Evolutionary conservation across 2,797 vertebrate genomes (phyloP), one percentile per base, ranked within the genome.

Genomic region (Tiaroga cobitis): DNA sequence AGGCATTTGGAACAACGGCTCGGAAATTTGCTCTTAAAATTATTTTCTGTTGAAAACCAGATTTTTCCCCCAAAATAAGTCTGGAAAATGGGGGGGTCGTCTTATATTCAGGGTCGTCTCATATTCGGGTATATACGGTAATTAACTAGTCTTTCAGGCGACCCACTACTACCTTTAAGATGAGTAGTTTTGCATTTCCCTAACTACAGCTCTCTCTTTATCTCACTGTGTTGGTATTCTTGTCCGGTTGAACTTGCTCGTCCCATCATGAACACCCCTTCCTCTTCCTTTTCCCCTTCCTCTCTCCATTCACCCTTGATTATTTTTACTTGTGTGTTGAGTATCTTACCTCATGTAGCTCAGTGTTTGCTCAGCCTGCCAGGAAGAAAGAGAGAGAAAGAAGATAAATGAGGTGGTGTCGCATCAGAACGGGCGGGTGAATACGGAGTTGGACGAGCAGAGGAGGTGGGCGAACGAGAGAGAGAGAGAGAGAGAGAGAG

Each of bases 391-490:
- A 39, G 63, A 69, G 67, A 34, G 34, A 19, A 19, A 54, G 82
- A 54, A 83, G 83, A 85, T 92, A 92, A 92, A 92, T 92, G 92
- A 82, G 80, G 70, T 72, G 76, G 39, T 79, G 91, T 92, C 92
- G 92, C 91, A 92, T 37, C 63, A 21, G 49, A 74, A 43, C 3
- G 65, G 76, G 43, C 24, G 86, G 81, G 83, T 85, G 83, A 73
- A 72, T 54, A 73, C 24, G 10, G 77, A 85, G 76, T 29, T 41
- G 93, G 75, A 61, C 81, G 61, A 80, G 77, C 59, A 26, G 81
- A 68, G 63, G 73, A 59, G 34, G 41, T 39, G 79, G 59, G 61
- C 67, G 68, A 75, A 69, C 43, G 29, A 80, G 21, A 75, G 34
- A 11, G 69, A 26, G 81, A 72, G 84, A 46, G 39, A 68, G 41